Evolutionary conservation across 2,888 invertebrate genomes (phyloP).

Genomic region (Microctonus brassicae): DNA sequence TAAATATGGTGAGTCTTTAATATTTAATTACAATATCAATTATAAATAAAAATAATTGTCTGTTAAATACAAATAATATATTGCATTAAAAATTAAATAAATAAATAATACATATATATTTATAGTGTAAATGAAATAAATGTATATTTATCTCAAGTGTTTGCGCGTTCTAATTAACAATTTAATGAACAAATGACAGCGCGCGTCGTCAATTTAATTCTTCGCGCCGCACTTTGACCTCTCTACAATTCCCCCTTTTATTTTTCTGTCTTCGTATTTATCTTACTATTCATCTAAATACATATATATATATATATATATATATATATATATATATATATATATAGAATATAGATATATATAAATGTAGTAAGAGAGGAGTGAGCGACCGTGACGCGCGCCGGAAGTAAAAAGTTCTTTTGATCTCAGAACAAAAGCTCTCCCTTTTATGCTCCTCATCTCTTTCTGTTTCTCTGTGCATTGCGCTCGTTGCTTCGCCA

Average conservation of each 20-base stretch:
- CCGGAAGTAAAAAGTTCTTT: slow-evolving; percentile 49
- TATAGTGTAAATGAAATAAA: too few species aligned
- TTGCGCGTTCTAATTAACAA: neutral
- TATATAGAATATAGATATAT: slow-evolving; percentile 54
- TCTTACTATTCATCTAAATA: too few species aligned
- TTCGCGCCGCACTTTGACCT: neutral
- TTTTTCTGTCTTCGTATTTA: slow-evolving; percentile 37
- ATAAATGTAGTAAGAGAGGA: neutral
- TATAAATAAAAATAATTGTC: neutral
- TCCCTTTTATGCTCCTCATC: slow-evolving; percentile 44
- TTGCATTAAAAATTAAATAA: too few species aligned
- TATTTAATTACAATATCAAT: slow-evolving; percentile 3
- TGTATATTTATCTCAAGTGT: neutral
- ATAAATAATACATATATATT: too few species aligned
- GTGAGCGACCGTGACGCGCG: slow-evolving; percentile 40
- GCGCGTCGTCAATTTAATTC: slow-evolving; percentile 6
- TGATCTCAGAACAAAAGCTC: slow-evolving; percentile 59
- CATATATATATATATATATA: too few species aligned
- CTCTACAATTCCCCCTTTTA: slow-evolving; percentile 31
- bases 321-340: too few species aligned
- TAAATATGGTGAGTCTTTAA: slow-evolving; percentile 28
- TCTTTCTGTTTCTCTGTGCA: slow-evolving; percentile 23
- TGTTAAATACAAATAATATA: too few species aligned
- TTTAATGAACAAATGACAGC: slow-evolving; percentile 11
- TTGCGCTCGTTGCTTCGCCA: slow-evolving; percentile 27